Conservation (phyloP, 2,113 vertebrate species). For the Malurus cyaneus region DNA sequence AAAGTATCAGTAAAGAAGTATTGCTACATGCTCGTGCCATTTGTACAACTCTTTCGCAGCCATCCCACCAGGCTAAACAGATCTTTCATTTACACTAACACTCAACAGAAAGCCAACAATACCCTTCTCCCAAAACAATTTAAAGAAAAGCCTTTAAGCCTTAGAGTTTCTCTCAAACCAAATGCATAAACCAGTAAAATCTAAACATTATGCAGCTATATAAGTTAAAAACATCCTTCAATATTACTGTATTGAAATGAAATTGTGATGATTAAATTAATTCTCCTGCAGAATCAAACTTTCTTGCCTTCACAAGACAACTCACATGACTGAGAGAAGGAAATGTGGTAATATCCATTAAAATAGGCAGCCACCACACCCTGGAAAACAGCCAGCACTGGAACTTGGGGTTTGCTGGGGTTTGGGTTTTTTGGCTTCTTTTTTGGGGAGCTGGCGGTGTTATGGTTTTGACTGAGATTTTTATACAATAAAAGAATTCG, state of each 20-base stretch:
- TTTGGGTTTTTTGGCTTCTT: background rate
- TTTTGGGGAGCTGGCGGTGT: rapidly evolving
- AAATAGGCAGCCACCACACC: background rate
- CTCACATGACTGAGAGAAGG: background rate
- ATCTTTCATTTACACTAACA: background rate
- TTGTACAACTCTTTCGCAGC: background rate
- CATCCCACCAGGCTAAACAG: background rate
- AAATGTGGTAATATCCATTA: background rate
- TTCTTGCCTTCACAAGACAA: background rate
- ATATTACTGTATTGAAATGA: background rate
- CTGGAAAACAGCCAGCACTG: background rate
- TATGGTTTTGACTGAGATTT: background rate
- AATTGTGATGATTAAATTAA: background rate
- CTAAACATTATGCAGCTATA: background rate
- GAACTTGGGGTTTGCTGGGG: background rate
- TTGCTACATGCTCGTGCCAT: background rate
- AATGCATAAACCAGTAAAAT: background rate
- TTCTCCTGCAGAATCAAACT: background rate
- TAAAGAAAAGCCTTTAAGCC: background rate
- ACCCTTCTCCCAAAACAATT: background rate
- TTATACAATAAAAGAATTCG: background rate
- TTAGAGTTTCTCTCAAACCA: background rate
- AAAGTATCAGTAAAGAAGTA: background rate
- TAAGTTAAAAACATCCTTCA: background rate
- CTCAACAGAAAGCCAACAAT: background rate